Evolutionary conservation across 2,113 vertebrate genomes (phyloP).

Genomic region (Sinosuthora webbiana): DNA sequence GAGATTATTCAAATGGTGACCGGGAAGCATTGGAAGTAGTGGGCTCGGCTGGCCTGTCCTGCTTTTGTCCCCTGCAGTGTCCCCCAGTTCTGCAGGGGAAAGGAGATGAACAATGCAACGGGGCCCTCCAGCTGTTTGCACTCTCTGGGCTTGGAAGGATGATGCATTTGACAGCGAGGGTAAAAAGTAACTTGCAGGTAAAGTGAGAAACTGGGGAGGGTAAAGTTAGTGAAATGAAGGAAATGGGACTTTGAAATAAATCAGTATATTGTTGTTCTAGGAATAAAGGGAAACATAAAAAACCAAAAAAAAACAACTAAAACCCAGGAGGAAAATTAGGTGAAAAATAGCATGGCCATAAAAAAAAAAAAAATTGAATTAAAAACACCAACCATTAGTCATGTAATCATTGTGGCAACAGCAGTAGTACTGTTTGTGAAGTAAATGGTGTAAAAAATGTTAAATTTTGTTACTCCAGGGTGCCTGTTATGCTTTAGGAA

Average conservation of each 20-base stretch:
- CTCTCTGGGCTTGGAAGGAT: accelerated
- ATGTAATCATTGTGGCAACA: background rate
- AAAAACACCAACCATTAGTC: background rate
- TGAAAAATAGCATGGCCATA: background rate
- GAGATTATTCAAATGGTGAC: background rate
- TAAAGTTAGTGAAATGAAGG: background rate
- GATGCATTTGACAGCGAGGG: accelerated
- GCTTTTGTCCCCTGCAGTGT: background rate
- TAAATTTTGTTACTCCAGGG: background rate
- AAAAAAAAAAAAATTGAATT: background rate
- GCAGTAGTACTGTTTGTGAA: background rate
- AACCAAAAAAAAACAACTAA: too few species aligned
- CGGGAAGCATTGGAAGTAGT: accelerated
- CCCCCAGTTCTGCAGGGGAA: background rate
- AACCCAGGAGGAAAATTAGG: background rate
- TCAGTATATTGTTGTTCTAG: background rate
- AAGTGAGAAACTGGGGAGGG: background rate
- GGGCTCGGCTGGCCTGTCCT: accelerated
- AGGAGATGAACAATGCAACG: accelerated
- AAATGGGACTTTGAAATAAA: background rate
- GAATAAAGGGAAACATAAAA: background rate
- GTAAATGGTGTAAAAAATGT: background rate
- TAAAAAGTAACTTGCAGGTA: background rate
- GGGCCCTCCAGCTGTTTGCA: background rate
- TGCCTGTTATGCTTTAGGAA: background rate